Evolutionary conservation across 2,797 vertebrate species (phyloP), one percentile per base, ranked within the genome.

Genomic region (Falco peregrinus): DNA sequence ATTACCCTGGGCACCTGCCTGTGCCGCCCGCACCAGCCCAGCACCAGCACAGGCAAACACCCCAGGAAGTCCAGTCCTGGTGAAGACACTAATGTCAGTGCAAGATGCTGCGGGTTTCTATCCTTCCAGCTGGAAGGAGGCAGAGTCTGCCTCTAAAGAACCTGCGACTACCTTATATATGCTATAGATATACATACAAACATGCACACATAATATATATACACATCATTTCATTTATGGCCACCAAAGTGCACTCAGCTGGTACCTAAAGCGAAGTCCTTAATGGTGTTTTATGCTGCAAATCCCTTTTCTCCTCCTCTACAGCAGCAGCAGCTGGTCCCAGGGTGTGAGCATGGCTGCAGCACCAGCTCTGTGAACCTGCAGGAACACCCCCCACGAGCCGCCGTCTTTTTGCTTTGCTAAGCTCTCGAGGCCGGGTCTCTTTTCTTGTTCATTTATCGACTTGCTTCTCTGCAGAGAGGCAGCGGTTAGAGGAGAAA

Each of bases 381-480:
- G 86, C n/a, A 63, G 80, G 39, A 65, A 2, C 45, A 22, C 3
- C 37, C 59, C 7, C 69, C 50, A 10, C 2, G 4, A 75, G 67
- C 82, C 1, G 2, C 41, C 4, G 5, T 53, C 80, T 80, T 41
- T 85, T 37, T 51, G 76, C 76, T 80, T 68, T 87, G 87, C 88
- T 79, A 8, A 60, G 77, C 50, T 78, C 76, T 82, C 1, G 2
- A 73, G 86, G 89, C 74, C 76, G 60, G 61, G 24, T 80, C 86
- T 70, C 79, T 75, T 39, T 47, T 71, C 93, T 87, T 67, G 43
- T 31, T 90, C 90, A 81, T 92, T 80, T 91, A 53, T 80, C 10
- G 0, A 54, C 59, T 85, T 82, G 53, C 91, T 91, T 96, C 74
- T 86, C 90, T 89, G 89, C 87, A 83, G 75, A 91, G 94, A 71